These are phyloP conservation scores for Caerostris darwini DNA, from an alignment of 1,140 invertebrate genomes.

Conservation along the genomic window DNA sequence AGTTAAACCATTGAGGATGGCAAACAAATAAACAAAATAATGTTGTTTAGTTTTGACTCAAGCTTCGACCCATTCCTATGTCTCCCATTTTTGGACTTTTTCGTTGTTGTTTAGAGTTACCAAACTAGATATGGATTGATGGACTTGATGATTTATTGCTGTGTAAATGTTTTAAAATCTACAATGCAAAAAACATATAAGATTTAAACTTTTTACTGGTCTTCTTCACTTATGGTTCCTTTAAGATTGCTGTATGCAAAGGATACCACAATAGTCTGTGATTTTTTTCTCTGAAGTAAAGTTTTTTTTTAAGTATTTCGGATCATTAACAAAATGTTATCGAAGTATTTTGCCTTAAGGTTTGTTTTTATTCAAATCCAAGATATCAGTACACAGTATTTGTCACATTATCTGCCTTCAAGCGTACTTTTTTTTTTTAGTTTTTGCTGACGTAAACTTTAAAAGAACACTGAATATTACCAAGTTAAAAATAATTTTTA, in stretches of 20 bases:
- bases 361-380: constrained; percentile 58
- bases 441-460: constrained; percentile 8
- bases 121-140: too few relatives aligned
- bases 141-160: too few relatives aligned
- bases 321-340: constrained; percentile 67
- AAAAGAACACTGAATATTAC: not conserved
- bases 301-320: constrained; percentile 33
- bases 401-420: constrained; percentile 41
- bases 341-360: constrained; percentile 60
- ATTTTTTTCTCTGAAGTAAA: not conserved
- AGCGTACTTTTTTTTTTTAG: not conserved
- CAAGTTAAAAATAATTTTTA: not conserved
- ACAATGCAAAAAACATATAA: not conserved
- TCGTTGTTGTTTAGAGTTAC: too few relatives aligned
- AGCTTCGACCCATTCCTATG: too few relatives aligned
- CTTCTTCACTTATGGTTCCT: constrained; percentile 26
- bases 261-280: not conserved
- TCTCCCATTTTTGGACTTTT: too few relatives aligned
- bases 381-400: not conserved
- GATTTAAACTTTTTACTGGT: not conserved
- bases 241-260: not conserved
- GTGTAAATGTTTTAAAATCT: too few relatives aligned
- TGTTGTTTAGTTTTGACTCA: too few relatives aligned
- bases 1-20: too few relatives aligned
- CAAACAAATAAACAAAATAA: too few relatives aligned